Conservation (phyloP, 2,888 invertebrate species). For the Cataglyphis altisquamis region DNA sequence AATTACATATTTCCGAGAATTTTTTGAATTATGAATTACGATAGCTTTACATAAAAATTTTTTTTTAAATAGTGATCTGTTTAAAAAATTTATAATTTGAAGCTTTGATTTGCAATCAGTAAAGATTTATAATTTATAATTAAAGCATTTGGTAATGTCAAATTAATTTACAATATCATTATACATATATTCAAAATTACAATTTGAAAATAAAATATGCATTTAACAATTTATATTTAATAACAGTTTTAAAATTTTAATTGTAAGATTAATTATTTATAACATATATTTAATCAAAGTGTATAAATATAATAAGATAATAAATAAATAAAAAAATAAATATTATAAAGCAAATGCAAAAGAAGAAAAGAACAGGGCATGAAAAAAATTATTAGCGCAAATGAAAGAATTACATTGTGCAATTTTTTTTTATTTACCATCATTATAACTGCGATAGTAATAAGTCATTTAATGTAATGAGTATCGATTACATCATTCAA, state of each 20-base stretch:
- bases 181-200: background rate
- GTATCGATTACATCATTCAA: conserved; percentile 30
- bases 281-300: background rate
- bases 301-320: background rate
- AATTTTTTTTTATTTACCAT: background rate
- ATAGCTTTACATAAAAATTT: background rate
- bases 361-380: background rate
- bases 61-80: background rate
- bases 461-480: background rate
- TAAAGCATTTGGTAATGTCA: background rate
- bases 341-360: background rate
- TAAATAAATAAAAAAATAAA: background rate
- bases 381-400: background rate
- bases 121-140: background rate
- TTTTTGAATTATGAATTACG: no score
- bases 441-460: background rate
- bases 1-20: conserved; percentile 1
- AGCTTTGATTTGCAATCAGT: background rate
- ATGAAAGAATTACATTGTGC: background rate
- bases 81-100: conserved; percentile 1
- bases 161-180: background rate
- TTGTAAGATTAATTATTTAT: background rate
- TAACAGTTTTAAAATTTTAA: background rate
- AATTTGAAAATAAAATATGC: conserved; percentile 8
- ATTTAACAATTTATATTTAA: background rate